Percentiles rank a stretch among this genome's conserved stretches.
These are phyloP conservation scores for Oxytorus armatus DNA, from an alignment of 2,888 invertebrate species.

Conservation along the genomic window DNA sequence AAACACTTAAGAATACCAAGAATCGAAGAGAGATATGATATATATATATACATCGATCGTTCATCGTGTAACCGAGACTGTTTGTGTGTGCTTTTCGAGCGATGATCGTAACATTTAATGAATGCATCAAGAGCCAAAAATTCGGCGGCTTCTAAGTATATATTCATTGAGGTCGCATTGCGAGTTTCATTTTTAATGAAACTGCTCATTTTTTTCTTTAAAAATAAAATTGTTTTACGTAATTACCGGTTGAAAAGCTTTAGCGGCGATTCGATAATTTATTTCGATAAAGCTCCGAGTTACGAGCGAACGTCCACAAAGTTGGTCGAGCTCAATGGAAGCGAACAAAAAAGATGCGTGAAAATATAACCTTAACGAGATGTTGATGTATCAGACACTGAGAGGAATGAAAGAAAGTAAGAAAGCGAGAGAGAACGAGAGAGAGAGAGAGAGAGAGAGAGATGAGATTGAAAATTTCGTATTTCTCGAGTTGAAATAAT, in stretches of 20 bases:
- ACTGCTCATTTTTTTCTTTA: neutral
- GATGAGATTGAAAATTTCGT: conserved; percentile 1
- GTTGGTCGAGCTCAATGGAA: conserved; percentile 4
- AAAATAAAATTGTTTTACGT: conserved; percentile 4
- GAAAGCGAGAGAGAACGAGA: neutral
- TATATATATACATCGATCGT: conserved; percentile 20
- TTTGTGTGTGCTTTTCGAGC: conserved; percentile 38
- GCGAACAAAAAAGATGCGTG: conserved; percentile 14
- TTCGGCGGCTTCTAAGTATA: conserved; percentile 12
- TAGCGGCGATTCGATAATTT: conserved; percentile 14
- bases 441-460: neutral
- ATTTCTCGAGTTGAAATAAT: conserved; percentile 37
- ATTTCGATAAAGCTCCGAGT: conserved; percentile 34
- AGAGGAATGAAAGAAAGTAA: neutral
- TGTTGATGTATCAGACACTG: neutral
- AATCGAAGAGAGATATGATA: conserved; percentile 52
- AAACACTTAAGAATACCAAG: conserved; percentile 59
- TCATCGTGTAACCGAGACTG: conserved; percentile 23
- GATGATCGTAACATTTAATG: conserved; percentile 49
- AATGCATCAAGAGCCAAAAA: conserved; percentile 30
- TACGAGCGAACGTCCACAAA: neutral
- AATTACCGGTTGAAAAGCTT: conserved; percentile 32
- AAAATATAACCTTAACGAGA: conserved; percentile 13
- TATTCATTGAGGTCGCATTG: conserved; percentile 23
- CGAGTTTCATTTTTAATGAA: conserved; percentile 34